Base-by-base conservation (phyloP, 2,797 vertebrate genomes). In the Ataeniobius toweri region DNA sequence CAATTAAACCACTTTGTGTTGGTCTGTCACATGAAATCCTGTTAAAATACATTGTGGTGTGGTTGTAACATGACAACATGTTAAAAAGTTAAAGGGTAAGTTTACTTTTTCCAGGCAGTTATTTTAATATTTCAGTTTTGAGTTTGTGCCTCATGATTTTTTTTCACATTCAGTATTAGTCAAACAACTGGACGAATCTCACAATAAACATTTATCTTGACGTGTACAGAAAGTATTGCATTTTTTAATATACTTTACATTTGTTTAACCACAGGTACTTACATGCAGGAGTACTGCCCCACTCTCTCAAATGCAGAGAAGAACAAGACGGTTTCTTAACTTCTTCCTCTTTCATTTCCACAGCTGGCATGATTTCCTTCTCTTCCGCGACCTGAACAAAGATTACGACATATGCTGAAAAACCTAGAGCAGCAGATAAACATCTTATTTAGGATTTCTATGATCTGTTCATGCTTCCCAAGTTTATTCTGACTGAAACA, bases 261-360 rank as follows among this genome's bases (percentile, higher is more conserved):
- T 69, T 69, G 13, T 69, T 46, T 0, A 46, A 70, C 16, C 8
- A 3, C 72, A 16, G 74, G 39, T 51, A 74, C 87, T 77, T 50
- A 93, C 94, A 79, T 63, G 88, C 78, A 44, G 24, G 58, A 1
- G 26, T 16, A 48, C 55, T 39, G n/a, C 71, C 72, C 89, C 89
- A 91, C 1, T 28, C 74, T 74, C 77, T 87, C 31, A 83, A 14
- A 39, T 68, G 81, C 31, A 82, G 28, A 26, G 87, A 78, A 51
- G 80, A 88, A 75, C 86, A 90, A 16, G 84, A 81, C 0, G 39
- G 73, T 14, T 76, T 78, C 31, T 71, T 76, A 1, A 69, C 31
- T 20, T 83, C 74, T 78, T 94, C 93, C 71, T 91, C 80, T 59
- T 94, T 93, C 39, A 91, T 83, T 53, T 86, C 83, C 51, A 84